These are phyloP conservation scores for Aepyceros melampus DNA, from an alignment of 2,113 vertebrate genomes.

Conservation along the genomic window DNA sequence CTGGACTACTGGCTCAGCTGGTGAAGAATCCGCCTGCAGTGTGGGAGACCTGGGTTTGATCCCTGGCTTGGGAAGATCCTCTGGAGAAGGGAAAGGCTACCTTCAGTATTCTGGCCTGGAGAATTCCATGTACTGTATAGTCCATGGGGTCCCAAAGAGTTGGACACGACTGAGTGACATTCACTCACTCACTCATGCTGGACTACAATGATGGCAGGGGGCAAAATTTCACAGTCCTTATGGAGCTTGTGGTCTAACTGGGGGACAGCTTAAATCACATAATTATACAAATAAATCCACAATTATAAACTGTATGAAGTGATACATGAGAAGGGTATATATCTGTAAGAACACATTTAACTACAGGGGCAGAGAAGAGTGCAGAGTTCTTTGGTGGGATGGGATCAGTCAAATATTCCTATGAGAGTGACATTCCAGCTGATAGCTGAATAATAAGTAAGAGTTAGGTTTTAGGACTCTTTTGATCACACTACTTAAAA, in stretches of 20 bases:
- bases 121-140: background rate
- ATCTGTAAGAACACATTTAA: background rate
- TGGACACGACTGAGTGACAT: background rate
- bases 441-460: background rate
- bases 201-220: background rate
- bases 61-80: background rate
- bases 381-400: background rate
- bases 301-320: background rate
- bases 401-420: background rate
- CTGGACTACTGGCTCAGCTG: background rate
- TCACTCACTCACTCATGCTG: background rate
- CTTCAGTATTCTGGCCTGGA: background rate
- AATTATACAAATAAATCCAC: background rate
- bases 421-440: background rate
- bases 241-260: background rate
- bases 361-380: background rate
- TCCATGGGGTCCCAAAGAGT: background rate
- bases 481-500: constrained; percentile 1
- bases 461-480: background rate
- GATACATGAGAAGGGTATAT: background rate
- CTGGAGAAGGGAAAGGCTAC: background rate
- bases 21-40: background rate
- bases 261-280: background rate
- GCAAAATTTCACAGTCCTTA: background rate
- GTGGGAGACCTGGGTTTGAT: background rate